Conservation (phyloP, 2,797 vertebrate genomes). For the Sebastes cheni region DNA sequence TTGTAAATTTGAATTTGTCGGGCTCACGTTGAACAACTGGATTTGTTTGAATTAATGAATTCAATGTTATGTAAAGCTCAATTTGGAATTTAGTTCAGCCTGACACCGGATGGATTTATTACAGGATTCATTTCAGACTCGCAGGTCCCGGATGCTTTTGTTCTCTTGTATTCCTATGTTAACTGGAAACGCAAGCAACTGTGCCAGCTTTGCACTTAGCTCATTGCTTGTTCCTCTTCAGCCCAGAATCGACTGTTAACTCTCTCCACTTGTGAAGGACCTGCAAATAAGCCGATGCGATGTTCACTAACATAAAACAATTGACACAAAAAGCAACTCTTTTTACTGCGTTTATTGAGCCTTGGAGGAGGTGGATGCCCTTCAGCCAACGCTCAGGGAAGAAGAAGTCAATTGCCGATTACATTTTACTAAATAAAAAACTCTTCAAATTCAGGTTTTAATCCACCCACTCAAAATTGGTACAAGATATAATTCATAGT, state of each 20-base stretch:
- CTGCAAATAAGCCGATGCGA: slow-evolving; percentile 22
- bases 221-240: slow-evolving; percentile 24
- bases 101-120: background rate
- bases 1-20: slow-evolving; percentile 9
- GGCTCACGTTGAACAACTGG: background rate
- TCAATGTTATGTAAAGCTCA: background rate
- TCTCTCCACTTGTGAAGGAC: slow-evolving; percentile 26
- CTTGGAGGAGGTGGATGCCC: background rate
- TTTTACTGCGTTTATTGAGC: background rate
- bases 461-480: background rate
- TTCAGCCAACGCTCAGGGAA: background rate
- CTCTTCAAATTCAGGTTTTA: background rate
- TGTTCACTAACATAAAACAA: background rate
- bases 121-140: background rate
- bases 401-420: background rate
- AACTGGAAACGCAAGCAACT: slow-evolving; percentile 5
- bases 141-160: background rate
- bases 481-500: background rate
- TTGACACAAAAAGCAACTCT: background rate
- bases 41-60: slow-evolving; percentile 10
- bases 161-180: slow-evolving; percentile 2
- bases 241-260: background rate
- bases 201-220: slow-evolving; percentile 38
- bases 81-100: background rate
- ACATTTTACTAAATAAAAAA: background rate